Evolutionary conservation across 2,113 vertebrate genomes (phyloP).

Genomic region (Polyodon spathula): DNA sequence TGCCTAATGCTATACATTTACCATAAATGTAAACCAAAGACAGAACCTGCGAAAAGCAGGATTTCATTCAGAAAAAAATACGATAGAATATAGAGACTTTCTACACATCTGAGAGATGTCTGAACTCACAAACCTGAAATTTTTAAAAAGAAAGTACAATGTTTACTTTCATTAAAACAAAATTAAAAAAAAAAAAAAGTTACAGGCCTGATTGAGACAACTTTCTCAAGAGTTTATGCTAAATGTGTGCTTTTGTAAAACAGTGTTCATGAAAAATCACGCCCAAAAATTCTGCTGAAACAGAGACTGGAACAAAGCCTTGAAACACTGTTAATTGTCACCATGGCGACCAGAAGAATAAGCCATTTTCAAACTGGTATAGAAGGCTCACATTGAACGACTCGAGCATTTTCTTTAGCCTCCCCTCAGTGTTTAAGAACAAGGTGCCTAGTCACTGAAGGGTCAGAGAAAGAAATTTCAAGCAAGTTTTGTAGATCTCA

Average conservation of each 20-base stretch:
- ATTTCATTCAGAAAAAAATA: too few species aligned
- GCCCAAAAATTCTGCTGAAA: slow-evolving; percentile 72
- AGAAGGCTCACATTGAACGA: slow-evolving; percentile 82
- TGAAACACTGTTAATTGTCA: slow-evolving; percentile 93
- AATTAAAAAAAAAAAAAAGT: slow-evolving; percentile 30
- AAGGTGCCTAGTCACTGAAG: slow-evolving; percentile 76
- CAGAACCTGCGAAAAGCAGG: too few species aligned
- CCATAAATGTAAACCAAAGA: too few species aligned
- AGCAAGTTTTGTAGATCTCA: slow-evolving; percentile 61
- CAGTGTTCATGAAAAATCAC: slow-evolving; percentile 58
- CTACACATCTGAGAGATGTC: slow-evolving; percentile 3
- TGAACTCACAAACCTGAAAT: slow-evolving; percentile 19
- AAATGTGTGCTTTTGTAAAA: slow-evolving; percentile 33
- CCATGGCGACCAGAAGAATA: slow-evolving; percentile 96
- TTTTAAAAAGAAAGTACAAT: slow-evolving; percentile 22
- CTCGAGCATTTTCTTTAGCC: slow-evolving; percentile 73
- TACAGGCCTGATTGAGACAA: slow-evolving; percentile 55
- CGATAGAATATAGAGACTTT: slow-evolving; percentile 19
- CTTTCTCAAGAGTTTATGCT: slow-evolving; percentile 54
- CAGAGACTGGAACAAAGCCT: slow-evolving; percentile 79
- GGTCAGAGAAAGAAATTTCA: slow-evolving; percentile 76
- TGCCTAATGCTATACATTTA: too few species aligned
- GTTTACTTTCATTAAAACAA: slow-evolving; percentile 32
- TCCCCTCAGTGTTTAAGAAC: slow-evolving; percentile 75
- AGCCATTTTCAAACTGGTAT: slow-evolving; percentile 91